Evolutionary conservation across 2,797 vertebrate species (phyloP).

Genomic region (Cyclura pinguis): DNA sequence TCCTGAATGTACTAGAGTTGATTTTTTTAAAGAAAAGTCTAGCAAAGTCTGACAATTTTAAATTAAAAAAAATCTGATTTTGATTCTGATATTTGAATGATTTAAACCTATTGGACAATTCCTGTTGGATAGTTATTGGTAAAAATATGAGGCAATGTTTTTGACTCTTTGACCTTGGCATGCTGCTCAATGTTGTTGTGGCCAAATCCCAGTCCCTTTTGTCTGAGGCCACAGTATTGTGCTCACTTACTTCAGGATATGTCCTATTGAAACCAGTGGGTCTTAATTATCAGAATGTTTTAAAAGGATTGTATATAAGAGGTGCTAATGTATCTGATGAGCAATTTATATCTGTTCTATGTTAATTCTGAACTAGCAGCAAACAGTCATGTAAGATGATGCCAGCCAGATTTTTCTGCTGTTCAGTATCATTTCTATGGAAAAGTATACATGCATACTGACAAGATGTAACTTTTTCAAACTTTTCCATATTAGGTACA

Average conservation of each 20-base stretch:
- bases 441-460: not conserved
- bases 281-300: not conserved
- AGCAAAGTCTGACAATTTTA: not conserved
- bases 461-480: not conserved
- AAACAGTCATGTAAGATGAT: not conserved
- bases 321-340: not conserved
- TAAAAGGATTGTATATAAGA: not conserved
- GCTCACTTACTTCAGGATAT: not conserved
- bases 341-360: not conserved
- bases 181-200: not conserved
- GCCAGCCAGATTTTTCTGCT: not conserved
- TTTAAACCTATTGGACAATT: not conserved
- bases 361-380: not conserved
- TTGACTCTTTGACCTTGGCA: not conserved
- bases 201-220: not conserved
- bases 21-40: not conserved
- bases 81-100: not conserved
- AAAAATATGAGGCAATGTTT: not conserved
- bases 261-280: not conserved
- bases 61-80: not conserved
- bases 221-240: not conserved
- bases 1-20: not conserved
- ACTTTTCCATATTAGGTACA: not conserved
- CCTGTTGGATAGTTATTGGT: not conserved
- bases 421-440: not conserved